Conservation (phyloP, 2,797 vertebrate species). For the Ptychadena robeensis region DNA sequence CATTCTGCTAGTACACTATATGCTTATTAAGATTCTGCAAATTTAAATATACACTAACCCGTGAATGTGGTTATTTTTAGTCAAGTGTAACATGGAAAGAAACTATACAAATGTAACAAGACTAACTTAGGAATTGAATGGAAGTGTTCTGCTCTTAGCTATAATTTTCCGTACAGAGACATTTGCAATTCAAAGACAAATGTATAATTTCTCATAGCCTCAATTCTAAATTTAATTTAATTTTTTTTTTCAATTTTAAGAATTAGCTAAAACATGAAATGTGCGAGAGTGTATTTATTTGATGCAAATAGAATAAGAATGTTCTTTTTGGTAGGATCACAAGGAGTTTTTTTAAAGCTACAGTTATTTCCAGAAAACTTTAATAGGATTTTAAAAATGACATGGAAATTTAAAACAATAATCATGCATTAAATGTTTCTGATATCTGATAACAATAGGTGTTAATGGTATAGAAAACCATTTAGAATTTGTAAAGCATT, state of each 20-base stretch:
- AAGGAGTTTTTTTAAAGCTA: too few species aligned
- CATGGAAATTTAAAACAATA: background rate
- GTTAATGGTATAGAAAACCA: background rate
- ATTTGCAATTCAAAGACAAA: background rate
- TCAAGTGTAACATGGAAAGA: background rate
- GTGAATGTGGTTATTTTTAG: background rate
- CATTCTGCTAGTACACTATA: background rate
- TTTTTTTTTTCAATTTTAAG: too few species aligned
- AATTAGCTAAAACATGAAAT: too few species aligned
- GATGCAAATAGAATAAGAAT: background rate
- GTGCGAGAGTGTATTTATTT: background rate
- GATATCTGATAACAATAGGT: background rate
- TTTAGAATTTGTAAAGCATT: too few species aligned
- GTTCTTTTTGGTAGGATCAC: too few species aligned
- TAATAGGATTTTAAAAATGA: background rate
- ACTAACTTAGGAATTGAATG: background rate
- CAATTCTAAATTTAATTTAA: background rate
- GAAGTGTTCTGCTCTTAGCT: background rate
- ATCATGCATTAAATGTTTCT: background rate
- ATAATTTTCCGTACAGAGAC: background rate
- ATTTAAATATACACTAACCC: background rate
- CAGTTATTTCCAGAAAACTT: too few species aligned
- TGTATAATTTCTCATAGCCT: background rate
- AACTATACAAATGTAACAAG: background rate
- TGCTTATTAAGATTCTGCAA: background rate